Conservation (phyloP, 2,888 invertebrate genomes). For the Lucinisca nassula region DNA sequence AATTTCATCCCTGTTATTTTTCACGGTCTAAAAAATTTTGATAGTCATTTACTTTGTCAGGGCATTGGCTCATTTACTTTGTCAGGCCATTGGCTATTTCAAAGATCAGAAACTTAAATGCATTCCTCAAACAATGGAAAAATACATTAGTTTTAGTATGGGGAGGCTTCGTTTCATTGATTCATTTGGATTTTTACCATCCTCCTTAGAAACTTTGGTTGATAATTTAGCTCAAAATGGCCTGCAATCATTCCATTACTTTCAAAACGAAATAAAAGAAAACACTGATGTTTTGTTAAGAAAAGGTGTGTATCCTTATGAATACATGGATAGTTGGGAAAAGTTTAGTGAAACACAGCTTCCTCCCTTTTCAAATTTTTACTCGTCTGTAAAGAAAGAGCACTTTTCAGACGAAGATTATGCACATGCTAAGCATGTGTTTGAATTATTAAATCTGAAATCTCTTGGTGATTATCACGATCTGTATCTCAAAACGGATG, state of each 20-base stretch:
- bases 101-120: no score
- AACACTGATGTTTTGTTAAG: neutral
- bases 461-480: slow-evolving; percentile 53
- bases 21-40: no score
- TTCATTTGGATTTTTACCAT: slow-evolving; percentile 37
- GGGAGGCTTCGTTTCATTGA: slow-evolving; percentile 34
- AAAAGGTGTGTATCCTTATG: slow-evolving; percentile 6
- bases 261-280: slow-evolving; percentile 42
- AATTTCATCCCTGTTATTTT: no score
- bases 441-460: slow-evolving; percentile 12
- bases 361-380: slow-evolving; percentile 36
- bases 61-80: no score
- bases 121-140: no score
- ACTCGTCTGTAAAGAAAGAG: slow-evolving; percentile 33
- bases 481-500: slow-evolving; percentile 55
- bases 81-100: no score
- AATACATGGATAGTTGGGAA: neutral
- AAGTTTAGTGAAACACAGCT: slow-evolving; percentile 49
- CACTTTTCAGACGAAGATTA: slow-evolving; percentile 40
- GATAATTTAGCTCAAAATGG: slow-evolving; percentile 29
- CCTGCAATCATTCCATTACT: slow-evolving; percentile 19
- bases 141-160: neutral
- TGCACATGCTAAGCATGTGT: slow-evolving; percentile 38
- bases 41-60: no score
- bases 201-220: slow-evolving; percentile 26